Evolutionary conservation across 2,888 invertebrate genomes (phyloP).

Genomic region (Scelioninae gen. 2): DNA sequence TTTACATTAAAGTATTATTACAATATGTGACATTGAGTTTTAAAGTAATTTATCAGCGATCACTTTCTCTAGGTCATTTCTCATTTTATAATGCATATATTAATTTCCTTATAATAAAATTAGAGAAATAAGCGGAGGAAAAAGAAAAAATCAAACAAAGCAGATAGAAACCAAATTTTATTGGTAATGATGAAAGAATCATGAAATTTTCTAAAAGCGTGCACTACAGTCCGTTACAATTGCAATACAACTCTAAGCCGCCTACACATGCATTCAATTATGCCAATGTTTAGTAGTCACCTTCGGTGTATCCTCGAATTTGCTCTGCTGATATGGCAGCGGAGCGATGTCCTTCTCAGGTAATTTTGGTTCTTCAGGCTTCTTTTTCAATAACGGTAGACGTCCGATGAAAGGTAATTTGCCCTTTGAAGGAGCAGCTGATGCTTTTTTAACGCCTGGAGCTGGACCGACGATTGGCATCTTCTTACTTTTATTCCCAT

Average conservation of each 20-base stretch:
- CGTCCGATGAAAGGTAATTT: slow-evolving; percentile 91
- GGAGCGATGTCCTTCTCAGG: slow-evolving; percentile 76
- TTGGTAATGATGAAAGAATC: background rate
- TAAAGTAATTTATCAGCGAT: too few relatives aligned
- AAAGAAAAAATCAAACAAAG: slow-evolving; percentile 1
- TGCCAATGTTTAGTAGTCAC: slow-evolving; percentile 51
- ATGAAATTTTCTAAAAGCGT: too few relatives aligned
- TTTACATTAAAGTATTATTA: too few relatives aligned
- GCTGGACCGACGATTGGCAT: slow-evolving; percentile 58
- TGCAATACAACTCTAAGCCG: too few relatives aligned
- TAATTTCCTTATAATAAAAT: too few relatives aligned
- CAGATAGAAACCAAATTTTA: background rate
- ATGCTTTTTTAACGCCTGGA: slow-evolving; percentile 63
- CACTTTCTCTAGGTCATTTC: too few relatives aligned
- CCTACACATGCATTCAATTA: slow-evolving; percentile 15
- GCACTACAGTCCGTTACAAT: too few relatives aligned
- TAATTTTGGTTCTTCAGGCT: slow-evolving; percentile 74
- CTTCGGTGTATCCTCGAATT: slow-evolving; percentile 73
- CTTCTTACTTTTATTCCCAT: slow-evolving; percentile 64
- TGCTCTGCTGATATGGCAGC: slow-evolving; percentile 72
- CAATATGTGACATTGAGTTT: too few relatives aligned
- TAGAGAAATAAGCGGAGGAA: background rate
- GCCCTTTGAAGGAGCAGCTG: slow-evolving; percentile 76
- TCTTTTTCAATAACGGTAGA: slow-evolving; percentile 86
- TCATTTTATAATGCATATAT: too few relatives aligned